Evolutionary conservation across 2,113 vertebrate species (phyloP).

Genomic region (Chaetodon trifascialis): DNA sequence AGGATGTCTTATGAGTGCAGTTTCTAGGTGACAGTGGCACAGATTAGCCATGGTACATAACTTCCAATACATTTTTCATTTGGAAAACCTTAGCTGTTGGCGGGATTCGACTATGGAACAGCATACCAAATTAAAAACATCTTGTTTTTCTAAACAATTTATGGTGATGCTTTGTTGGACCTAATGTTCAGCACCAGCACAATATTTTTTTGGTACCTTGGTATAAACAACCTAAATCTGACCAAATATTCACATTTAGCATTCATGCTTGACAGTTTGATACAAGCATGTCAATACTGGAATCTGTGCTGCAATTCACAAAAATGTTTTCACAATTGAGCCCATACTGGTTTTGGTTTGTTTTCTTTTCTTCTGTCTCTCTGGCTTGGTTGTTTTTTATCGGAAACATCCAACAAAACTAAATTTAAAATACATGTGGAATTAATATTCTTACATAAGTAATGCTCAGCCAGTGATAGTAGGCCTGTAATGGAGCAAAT

Average conservation of each 20-base stretch:
- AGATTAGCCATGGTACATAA: neutral
- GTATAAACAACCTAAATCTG: neutral
- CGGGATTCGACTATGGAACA: neutral
- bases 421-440: neutral
- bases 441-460: neutral
- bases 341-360: neutral
- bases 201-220: neutral
- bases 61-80: neutral
- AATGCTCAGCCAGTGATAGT: neutral
- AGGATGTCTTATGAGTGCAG: neutral
- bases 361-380: neutral
- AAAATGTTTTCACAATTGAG: neutral
- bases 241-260: neutral
- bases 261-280: neutral
- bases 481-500: neutral
- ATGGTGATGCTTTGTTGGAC: neutral
- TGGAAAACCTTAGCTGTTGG: neutral
- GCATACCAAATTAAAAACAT: neutral
- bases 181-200: neutral
- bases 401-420: neutral
- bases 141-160: neutral
- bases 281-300: neutral
- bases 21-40: constrained; percentile 7
- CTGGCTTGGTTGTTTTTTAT: neutral
- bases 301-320: neutral